Evolutionary conservation across 2,113 vertebrate genomes (phyloP).

Genomic region (Lynx canadensis): DNA sequence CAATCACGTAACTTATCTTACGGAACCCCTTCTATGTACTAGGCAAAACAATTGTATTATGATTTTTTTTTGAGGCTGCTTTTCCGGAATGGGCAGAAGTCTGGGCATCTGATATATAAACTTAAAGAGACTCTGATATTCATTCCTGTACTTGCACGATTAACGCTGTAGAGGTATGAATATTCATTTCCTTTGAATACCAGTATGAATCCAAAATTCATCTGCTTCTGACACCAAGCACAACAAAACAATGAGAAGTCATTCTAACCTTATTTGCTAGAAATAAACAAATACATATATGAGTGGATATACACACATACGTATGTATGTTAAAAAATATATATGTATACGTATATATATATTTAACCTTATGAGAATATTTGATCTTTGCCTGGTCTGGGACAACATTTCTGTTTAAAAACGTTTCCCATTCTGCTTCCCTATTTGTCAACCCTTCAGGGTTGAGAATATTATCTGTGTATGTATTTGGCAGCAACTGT

Average conservation of each 20-base stretch:
- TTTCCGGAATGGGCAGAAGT: background rate
- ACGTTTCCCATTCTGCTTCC: background rate
- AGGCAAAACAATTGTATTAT: background rate
- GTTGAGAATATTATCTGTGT: background rate
- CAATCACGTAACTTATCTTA: background rate
- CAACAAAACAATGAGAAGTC: background rate
- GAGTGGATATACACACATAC: too few species aligned
- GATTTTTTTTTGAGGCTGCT: background rate
- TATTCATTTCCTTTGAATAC: background rate
- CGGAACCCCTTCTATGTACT: background rate
- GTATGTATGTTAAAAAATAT: too few species aligned
- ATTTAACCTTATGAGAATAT: background rate
- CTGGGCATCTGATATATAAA: background rate
- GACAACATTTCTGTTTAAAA: conserved; percentile 2
- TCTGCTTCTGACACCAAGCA: background rate
- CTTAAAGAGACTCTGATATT: background rate
- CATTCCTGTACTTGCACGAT: background rate
- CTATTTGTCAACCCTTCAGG: background rate
- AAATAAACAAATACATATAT: conserved; percentile 8
- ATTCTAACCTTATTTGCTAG: background rate
- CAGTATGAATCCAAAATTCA: background rate
- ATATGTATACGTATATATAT: background rate
- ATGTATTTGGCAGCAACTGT: background rate
- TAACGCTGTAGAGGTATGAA: conserved; percentile 16
- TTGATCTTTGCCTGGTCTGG: background rate